Base-by-base conservation (phyloP, 2,797 vertebrate genomes). In the Halcyon badia region DNA sequence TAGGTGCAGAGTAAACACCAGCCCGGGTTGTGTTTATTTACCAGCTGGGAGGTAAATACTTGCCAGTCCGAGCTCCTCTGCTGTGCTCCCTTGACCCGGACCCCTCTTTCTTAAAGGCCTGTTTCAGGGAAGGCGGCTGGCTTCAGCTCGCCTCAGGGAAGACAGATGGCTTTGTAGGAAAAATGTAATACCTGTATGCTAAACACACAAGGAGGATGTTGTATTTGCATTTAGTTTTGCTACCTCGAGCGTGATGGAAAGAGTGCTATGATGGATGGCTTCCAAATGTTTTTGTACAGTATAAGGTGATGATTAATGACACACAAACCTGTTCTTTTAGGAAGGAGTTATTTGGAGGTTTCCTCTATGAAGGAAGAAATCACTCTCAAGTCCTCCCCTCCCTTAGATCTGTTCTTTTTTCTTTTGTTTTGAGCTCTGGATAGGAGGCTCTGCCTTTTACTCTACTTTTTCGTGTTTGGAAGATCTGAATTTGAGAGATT, bases 151-250 rank as follows among this genome's bases (percentile, higher is more conserved):
- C 64, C 86, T 83, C 61, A 72, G 83, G 90, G 73, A 60, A 91
- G 87, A 46, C 72, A 94, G 68, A 81, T 91, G 85, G 86, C 82
- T 87, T 95, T 87, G 75, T 82, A 91, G 84, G 82, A 82, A 82
- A 85, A 95, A 73, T 60, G 24, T 51, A 82, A 92, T 71, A 24
- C 19, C n/a, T 69, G 30, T 58, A 84, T 87, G 70, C 85, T 88
- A 96, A 94, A 92, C 90, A 54, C 42, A 3, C 78, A 91, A 92
- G 79, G 66, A 81, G 87, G 83, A 48, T 91, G 51, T 61, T 92
- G 31, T 56, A 81, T 91, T 90, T 91, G 87, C 87, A 79, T 88
- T 93, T 83, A n/a, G 28, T 89, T 95, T 86, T 88, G 76, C 49
- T 91, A 3, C 66, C 69, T 86, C 35, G 57, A 61, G 77, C 14